A percentile compares a stretch with the other conserved stretches of the same genome.
These are phyloP conservation scores for Troglohyphantes excavatus DNA, from an alignment of 2,888 invertebrate genomes.

Conservation along the genomic window DNA sequence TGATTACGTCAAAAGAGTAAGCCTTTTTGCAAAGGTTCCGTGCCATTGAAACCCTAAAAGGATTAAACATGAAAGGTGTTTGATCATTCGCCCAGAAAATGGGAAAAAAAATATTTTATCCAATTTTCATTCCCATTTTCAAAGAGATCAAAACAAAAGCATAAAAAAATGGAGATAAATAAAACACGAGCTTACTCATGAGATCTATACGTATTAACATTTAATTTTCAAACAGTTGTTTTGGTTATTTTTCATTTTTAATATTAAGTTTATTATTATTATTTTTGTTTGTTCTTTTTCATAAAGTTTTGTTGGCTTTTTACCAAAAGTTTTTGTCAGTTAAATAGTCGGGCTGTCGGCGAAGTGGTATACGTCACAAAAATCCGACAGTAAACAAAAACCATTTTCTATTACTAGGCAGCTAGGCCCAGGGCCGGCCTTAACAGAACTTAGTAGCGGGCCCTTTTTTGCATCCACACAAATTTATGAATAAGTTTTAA, in stretches of 20 bases:
- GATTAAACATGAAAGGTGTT: constrained; percentile 13
- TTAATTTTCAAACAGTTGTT: background rate
- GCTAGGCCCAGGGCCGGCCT: no score
- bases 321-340: background rate
- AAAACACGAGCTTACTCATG: background rate
- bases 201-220: background rate
- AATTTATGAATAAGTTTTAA: no score
- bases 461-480: no score
- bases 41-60: background rate
- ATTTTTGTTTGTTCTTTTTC: background rate
- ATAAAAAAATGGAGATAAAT: background rate
- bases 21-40: background rate
- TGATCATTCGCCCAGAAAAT: background rate
- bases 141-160: background rate
- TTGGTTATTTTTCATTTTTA: background rate
- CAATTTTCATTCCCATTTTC: background rate
- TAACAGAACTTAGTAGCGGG: no score
- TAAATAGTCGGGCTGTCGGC: no score
- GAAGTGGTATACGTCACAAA: no score
- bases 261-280: background rate
- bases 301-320: constrained; percentile 9
- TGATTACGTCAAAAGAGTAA: background rate
- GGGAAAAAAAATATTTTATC: background rate
- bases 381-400: no score
- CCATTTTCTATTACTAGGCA: no score